Conservation (phyloP, 2,113 vertebrate genomes). For the Protobothrops flavoviridis region DNA sequence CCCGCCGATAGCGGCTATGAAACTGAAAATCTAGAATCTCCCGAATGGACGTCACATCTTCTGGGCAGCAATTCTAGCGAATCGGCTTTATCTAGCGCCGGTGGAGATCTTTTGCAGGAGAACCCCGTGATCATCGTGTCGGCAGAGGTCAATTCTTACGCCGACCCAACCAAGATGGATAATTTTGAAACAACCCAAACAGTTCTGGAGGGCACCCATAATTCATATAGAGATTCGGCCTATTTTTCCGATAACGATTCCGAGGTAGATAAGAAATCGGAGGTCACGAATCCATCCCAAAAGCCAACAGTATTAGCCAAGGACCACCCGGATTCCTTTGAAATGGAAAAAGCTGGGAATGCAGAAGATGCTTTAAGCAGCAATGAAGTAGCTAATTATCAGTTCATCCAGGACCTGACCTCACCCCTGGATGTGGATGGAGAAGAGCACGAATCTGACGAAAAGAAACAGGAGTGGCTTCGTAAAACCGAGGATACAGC, state of each 20-base stretch:
- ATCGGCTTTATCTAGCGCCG: constrained; percentile 26
- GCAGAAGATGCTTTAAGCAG: not conserved
- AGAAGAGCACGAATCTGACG: not conserved
- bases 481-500: constrained; percentile 43
- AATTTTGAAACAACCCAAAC: constrained; percentile 61
- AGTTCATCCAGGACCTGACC: constrained; percentile 3
- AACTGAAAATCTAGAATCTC: constrained; percentile 96
- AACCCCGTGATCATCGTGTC: constrained; percentile 86
- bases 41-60: constrained; percentile 91
- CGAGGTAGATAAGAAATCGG: constrained; percentile 85
- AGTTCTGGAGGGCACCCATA: constrained; percentile 66
- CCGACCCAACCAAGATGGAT: constrained; percentile 39
- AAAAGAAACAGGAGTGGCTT: not conserved
- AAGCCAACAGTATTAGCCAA: not conserved
- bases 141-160: constrained; percentile 66
- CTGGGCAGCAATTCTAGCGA: constrained; percentile 64
- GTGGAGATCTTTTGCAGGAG: constrained; percentile 52
- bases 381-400: not conserved
- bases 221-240: constrained; percentile 89
- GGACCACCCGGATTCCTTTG: not conserved
- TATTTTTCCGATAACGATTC: constrained; percentile 98
- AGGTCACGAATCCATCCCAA: constrained; percentile 46
- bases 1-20: constrained; percentile 96
- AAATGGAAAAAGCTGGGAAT: constrained; percentile 5
- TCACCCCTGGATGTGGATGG: constrained; percentile 24